These are phyloP conservation scores for Theretra japonica DNA, from an alignment of 2,888 invertebrate species.

Conservation along the genomic window DNA sequence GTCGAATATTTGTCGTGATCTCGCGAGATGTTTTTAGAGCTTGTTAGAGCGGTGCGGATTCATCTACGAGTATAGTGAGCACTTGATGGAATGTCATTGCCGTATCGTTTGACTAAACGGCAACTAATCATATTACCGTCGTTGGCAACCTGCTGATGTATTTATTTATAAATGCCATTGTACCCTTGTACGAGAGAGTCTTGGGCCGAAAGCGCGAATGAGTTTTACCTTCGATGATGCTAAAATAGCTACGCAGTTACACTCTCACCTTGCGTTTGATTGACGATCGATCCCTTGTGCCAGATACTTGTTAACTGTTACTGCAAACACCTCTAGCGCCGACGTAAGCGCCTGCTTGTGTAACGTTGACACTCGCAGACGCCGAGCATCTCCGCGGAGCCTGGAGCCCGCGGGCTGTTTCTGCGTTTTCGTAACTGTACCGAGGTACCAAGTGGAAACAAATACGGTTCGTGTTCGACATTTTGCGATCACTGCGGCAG, in stretches of 20 bases:
- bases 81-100: constrained; percentile 52
- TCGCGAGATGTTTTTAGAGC: constrained; percentile 14
- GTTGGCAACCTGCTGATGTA: constrained; percentile 75
- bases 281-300: constrained; percentile 84
- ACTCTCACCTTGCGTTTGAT: constrained; percentile 85
- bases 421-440: constrained; percentile 75
- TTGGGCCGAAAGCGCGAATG: constrained; percentile 82
- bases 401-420: constrained; percentile 65
- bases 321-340: constrained; percentile 63
- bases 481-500: constrained; percentile 79
- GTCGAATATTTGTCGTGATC: constrained; percentile 24
- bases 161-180: constrained; percentile 80
- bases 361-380: constrained; percentile 47
- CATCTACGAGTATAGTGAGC: constrained; percentile 20
- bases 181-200: constrained; percentile 81
- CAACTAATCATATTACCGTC: constrained; percentile 56
- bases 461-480: constrained; percentile 83
- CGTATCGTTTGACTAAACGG: constrained; percentile 60
- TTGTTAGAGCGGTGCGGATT: constrained; percentile 32
- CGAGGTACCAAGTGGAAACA: constrained; percentile 65
- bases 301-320: constrained; percentile 80
- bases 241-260: constrained; percentile 81
- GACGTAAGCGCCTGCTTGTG: constrained; percentile 46
- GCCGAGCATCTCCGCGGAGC: constrained; percentile 39
- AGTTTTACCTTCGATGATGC: constrained; percentile 83